Evolutionary conservation across 1,140 invertebrate species (phyloP), one percentile per base, ranked within the genome.

Genomic region (Solenopsis fugax): DNA sequence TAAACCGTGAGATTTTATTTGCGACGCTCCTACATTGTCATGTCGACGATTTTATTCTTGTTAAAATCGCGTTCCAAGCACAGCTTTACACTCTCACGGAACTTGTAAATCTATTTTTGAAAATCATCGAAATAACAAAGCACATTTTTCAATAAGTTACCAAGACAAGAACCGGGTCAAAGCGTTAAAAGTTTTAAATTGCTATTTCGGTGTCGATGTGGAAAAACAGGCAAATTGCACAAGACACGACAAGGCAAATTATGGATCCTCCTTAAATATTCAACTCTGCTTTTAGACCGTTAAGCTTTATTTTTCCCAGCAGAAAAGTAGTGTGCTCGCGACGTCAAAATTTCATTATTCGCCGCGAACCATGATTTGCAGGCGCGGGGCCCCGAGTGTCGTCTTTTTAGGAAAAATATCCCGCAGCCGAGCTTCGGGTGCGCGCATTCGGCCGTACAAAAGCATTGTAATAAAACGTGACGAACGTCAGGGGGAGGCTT

Each of bases 381-480:
- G 50, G 41, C 24, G 41, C 13, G 18, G 21, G 37, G 9, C 48
- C 48, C n/a, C n/a, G 16, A 9, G 52, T 60, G 69, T 58, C 21
- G 24, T 73, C 52, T 82, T 50, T 73, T 60, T 72, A 10, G 41
- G 54, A 10, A 73, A 75, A 84, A 84, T 75, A 60, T 62, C 18
- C 54, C 80, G 80, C 48, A 60, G n/a, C 48, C 48, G 64, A 21
- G 80, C 41, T 50, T n/a, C n/a, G n/a, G n/a, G 58, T 9, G 45
- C 16, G 80, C 54, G 58, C 80, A 75, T 84, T 84, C 69, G 41
- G 29, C 41, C 69, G 41, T 84, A 73, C 73, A 84, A 84, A 81
- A 84, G 80, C 54, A 84, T 84, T 84, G 80, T 84, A 84, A 84
- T 84, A 84, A 84, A 84, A 84, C 80, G 69, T 84, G 80, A 84